A percentile compares a stretch with the other conserved stretches of the same genome.
Conservation (phyloP, 2,113 vertebrate genomes). For the Microtus montanus region DNA sequence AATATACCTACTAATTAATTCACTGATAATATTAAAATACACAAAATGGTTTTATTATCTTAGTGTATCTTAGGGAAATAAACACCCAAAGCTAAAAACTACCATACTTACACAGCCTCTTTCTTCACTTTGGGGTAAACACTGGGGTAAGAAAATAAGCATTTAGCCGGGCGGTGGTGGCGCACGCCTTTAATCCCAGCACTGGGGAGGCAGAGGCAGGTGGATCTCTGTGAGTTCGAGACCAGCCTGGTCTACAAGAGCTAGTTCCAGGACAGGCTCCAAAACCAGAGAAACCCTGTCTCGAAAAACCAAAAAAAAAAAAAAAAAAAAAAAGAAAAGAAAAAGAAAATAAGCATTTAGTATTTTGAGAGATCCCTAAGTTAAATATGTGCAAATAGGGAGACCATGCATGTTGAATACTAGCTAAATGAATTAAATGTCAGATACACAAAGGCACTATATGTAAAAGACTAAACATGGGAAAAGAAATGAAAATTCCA, state of each 20-base stretch:
- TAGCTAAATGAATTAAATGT: not conserved
- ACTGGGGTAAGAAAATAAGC: constrained; percentile 53
- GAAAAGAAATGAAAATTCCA: constrained; percentile 27
- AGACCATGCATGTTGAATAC: not conserved
- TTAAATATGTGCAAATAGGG: constrained; percentile 38
- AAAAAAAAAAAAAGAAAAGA: too few relatives aligned
- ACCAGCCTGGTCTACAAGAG: too few relatives aligned
- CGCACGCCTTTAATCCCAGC: too few relatives aligned
- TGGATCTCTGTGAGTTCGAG: too few relatives aligned
- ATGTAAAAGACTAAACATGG: not conserved
- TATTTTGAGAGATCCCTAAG: constrained; percentile 34
- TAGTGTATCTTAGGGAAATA: constrained; percentile 43
- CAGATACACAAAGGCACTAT: constrained; percentile 25
- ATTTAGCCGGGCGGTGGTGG: not conserved
- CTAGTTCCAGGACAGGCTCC: too few relatives aligned
- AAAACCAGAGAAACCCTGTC: too few relatives aligned
- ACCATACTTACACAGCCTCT: constrained; percentile 54
- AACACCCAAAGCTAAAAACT: not conserved
- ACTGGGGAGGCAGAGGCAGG: too few relatives aligned
- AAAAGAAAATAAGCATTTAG: constrained; percentile 51
- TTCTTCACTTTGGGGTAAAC: constrained; percentile 47
- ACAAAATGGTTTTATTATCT: constrained; percentile 53
- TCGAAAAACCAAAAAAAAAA: constrained; percentile 20
- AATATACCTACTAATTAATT: constrained; percentile 20
- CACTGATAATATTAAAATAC: constrained; percentile 1